Conservation (phyloP, 2,888 invertebrate genomes). For the Tiliacea aurago region DNA sequence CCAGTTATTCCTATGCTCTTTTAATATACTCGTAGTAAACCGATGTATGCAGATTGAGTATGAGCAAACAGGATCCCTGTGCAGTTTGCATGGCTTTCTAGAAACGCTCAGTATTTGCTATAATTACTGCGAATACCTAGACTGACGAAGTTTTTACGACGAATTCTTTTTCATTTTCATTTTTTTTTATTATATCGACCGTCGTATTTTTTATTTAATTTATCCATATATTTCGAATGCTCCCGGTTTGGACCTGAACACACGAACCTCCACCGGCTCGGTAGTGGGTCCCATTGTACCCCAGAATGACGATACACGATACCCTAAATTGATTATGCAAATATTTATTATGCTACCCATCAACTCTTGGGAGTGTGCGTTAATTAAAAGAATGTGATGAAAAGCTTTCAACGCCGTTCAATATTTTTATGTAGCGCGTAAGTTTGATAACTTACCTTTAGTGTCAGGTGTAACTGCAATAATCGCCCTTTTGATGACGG, state of each 20-base stretch:
- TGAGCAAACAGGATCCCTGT: too few species aligned
- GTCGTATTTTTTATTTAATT: background rate
- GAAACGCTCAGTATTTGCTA: too few species aligned
- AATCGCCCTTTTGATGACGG: background rate
- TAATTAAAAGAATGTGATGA: background rate
- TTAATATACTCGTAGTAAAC: too few species aligned
- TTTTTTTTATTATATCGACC: too few species aligned
- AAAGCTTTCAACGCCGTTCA: too few species aligned
- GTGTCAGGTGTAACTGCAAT: background rate
- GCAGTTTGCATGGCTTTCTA: too few species aligned
- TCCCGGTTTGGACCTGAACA: background rate
- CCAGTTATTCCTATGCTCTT: too few species aligned
- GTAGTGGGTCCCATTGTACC: background rate
- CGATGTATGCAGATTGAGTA: too few species aligned
- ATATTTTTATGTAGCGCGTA: background rate
- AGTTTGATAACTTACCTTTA: background rate
- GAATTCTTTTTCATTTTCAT: too few species aligned
- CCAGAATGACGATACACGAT: too few species aligned
- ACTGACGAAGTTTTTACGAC: too few species aligned
- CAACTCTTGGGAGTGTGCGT: background rate
- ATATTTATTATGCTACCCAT: background rate
- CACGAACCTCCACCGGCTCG: background rate
- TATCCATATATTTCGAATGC: background rate
- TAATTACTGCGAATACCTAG: too few species aligned
- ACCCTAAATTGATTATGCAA: background rate